Conservation (phyloP, 2,797 vertebrate genomes). For the Enteromius mattozi region DNA sequence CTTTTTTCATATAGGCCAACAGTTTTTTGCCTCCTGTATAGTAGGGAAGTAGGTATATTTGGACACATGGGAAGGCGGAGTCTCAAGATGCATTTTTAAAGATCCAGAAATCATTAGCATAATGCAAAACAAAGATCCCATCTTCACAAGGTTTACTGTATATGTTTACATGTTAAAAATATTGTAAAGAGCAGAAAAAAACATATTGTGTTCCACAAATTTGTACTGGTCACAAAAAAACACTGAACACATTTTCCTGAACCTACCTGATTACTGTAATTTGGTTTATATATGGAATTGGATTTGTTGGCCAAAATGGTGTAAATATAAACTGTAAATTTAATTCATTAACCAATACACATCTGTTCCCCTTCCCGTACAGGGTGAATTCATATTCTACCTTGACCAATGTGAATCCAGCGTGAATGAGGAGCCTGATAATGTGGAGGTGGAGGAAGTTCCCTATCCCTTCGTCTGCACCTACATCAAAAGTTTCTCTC, state of each 20-base stretch:
- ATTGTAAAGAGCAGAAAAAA: neutral
- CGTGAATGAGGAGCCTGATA: constrained; percentile 77
- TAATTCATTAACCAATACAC: neutral
- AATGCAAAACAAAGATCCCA: neutral
- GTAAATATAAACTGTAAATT: neutral
- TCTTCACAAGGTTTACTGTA: neutral
- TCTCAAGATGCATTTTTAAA: neutral
- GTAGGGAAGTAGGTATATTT: neutral
- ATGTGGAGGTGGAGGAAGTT: constrained; percentile 78
- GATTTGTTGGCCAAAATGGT: neutral
- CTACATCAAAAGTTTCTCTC: constrained; percentile 81
- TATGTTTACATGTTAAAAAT: neutral
- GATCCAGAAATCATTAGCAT: neutral
- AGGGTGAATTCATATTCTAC: constrained; percentile 77
- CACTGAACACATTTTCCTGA: neutral
- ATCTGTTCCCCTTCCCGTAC: neutral
- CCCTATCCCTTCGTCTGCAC: constrained; percentile 55
- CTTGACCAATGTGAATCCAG: constrained; percentile 61
- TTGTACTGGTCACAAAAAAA: no score
- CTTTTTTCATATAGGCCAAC: neutral
- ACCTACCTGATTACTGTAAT: neutral
- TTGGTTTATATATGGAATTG: neutral
- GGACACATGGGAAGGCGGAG: neutral
- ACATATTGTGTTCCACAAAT: neutral
- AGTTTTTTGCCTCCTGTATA: neutral